Percentiles rank a stretch among this genome's conserved stretches.
phyloP scores from a whole-genome alignment of 2,113 vertebrate genomes.

The Rhynchomys soricoides region DNA sequence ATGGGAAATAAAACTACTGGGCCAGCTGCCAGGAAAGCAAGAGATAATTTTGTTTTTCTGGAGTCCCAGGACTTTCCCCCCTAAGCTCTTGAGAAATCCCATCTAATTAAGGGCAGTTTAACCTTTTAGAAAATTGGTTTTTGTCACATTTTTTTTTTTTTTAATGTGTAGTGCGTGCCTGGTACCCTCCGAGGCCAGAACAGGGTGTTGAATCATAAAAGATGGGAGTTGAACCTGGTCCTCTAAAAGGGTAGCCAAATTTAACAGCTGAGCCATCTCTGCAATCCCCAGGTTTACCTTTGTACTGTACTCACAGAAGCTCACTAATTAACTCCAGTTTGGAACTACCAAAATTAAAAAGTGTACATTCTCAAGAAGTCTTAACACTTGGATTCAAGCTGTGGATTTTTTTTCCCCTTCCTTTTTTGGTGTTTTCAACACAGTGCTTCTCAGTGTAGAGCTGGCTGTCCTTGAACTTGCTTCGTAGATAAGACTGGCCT shows the following conservation, averaged over 20 bases:
- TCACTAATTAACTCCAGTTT: not conserved
- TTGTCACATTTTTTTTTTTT: not conserved
- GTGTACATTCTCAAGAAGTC: not conserved
- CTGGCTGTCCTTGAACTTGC: not conserved
- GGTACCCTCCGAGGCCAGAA: not conserved
- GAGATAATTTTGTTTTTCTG: not conserved
- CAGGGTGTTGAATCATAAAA: not conserved
- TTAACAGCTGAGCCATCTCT: not conserved
- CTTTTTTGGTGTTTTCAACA: too few species aligned
- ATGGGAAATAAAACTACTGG: not conserved
- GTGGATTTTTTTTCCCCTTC: not conserved
- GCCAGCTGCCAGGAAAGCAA: not conserved
- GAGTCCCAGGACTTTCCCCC: not conserved
- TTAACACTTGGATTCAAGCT: not conserved
- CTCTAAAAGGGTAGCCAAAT: not conserved
- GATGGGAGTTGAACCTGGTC: not conserved
- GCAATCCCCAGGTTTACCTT: not conserved
- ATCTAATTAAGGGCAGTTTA: not conserved
- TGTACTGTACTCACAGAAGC: not conserved
- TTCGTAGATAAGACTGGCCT: not conserved
- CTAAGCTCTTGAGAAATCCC: not conserved
- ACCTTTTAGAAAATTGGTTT: not conserved
- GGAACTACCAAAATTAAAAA: not conserved
- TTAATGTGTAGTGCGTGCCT: not conserved
- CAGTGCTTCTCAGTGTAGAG: too few species aligned